These are phyloP conservation scores for Paradisaea rubra DNA, from an alignment of 2,113 vertebrate genomes.

Conservation along the genomic window DNA sequence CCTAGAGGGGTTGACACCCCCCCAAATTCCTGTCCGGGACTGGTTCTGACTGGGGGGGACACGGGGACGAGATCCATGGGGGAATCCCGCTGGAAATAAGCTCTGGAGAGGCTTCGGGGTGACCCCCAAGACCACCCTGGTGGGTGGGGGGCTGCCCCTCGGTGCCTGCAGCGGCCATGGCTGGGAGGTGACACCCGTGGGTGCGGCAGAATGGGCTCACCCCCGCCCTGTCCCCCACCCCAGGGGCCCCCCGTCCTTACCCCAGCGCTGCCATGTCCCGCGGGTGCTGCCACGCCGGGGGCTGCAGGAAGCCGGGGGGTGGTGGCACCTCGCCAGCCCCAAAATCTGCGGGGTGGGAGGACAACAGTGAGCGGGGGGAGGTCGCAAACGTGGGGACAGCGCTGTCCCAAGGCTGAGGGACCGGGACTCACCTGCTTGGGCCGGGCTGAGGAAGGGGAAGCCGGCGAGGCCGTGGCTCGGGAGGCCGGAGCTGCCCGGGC, in stretches of 20 bases:
- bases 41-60: background rate
- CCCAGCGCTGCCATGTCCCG: conserved; percentile 63
- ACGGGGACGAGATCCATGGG: accelerated
- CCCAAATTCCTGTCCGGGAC: background rate
- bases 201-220: background rate
- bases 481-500: conserved; percentile 70
- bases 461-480: conserved; percentile 68
- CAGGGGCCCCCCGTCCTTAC: conserved; percentile 43
- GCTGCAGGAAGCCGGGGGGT: conserved; percentile 74
- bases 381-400: accelerated
- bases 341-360: conserved; percentile 71
- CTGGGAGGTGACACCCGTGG: background rate
- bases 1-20: background rate
- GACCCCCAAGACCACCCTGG: background rate
- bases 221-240: no score
- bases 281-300: conserved; percentile 75
- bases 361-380: background rate
- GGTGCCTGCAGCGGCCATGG: background rate
- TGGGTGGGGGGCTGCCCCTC: background rate
- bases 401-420: accelerated
- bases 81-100: background rate
- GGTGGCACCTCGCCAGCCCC: conserved; percentile 50
- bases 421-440: conserved; percentile 68
- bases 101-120: background rate
- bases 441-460: conserved; percentile 71